A percentile compares a stretch with the other conserved stretches of the same genome.
Conservation (phyloP, 2,888 invertebrate genomes). For the Junonia oenone region DNA sequence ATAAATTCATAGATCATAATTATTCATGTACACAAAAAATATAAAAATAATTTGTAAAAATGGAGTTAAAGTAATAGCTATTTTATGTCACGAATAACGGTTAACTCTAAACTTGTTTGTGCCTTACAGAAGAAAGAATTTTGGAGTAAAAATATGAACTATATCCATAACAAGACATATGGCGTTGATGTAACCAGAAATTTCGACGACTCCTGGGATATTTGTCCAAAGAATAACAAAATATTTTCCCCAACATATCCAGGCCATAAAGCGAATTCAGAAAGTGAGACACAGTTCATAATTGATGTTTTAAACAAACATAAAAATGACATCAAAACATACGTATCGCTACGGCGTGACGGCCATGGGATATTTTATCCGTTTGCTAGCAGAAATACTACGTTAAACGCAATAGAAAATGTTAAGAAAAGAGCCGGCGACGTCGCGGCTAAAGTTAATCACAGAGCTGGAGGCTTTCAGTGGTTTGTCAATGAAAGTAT, state of each 20-base stretch:
- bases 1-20: no score
- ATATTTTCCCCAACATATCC: slow-evolving; percentile 64
- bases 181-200: slow-evolving; percentile 64
- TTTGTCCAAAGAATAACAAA: slow-evolving; percentile 39
- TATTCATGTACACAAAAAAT: no score
- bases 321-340: slow-evolving; percentile 76
- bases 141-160: slow-evolving; percentile 57
- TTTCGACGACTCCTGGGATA: slow-evolving; percentile 52
- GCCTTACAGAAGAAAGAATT: slow-evolving; percentile 30
- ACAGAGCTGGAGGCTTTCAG: slow-evolving; percentile 47
- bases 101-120: not conserved
- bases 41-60: no score
- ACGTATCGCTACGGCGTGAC: slow-evolving; percentile 85
- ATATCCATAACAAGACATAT: slow-evolving; percentile 37
- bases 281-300: slow-evolving; percentile 82
- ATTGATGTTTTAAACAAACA: slow-evolving; percentile 73
- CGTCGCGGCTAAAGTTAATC: slow-evolving; percentile 52
- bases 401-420: slow-evolving; percentile 21
- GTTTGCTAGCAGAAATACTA: slow-evolving; percentile 69
- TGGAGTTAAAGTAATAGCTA: no score
- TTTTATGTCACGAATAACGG: not conserved
- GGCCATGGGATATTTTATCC: slow-evolving; percentile 83
- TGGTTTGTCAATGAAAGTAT: slow-evolving; percentile 51
- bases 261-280: slow-evolving; percentile 80
- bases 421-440: slow-evolving; percentile 42